Percentiles rank a stretch among this genome's conserved stretches.
Conservation (phyloP, 2,888 invertebrate genomes). For the Lacanobia oleracea region DNA sequence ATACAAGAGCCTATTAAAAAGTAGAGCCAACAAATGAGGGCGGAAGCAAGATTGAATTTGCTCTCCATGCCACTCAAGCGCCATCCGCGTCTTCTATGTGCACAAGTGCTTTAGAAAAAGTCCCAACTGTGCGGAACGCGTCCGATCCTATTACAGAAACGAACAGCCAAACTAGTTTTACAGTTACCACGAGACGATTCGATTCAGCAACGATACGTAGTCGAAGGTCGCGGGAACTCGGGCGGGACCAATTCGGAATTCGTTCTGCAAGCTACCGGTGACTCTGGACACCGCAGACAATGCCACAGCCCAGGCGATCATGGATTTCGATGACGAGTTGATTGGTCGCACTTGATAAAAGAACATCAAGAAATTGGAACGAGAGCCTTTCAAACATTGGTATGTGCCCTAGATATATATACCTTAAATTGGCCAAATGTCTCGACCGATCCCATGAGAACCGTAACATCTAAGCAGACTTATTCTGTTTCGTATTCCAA, state of each 20-base stretch:
- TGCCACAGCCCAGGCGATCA: conserved; percentile 48
- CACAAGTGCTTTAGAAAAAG: conserved; percentile 77
- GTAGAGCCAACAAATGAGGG: conserved; percentile 63
- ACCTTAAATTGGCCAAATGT: conserved; percentile 13
- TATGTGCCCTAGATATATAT: conserved; percentile 1
- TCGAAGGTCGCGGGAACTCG: conserved; percentile 86
- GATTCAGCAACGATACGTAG: conserved; percentile 84
- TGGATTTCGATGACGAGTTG: conserved; percentile 55
- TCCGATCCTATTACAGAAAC: conserved; percentile 84
- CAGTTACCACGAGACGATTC: conserved; percentile 83
- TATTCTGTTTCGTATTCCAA: conserved; percentile 54
- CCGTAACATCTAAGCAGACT: conserved; percentile 38
- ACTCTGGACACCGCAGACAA: conserved; percentile 53
- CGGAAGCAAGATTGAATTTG: conserved; percentile 70
- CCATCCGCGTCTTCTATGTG: conserved; percentile 60
- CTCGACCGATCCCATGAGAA: conserved; percentile 48
- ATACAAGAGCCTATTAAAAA: conserved; percentile 6
- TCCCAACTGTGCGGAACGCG: conserved; percentile 74
- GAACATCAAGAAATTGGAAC: conserved; percentile 15
- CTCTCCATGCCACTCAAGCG: conserved; percentile 61
- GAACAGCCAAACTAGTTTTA: conserved; percentile 87
- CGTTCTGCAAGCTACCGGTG: conserved; percentile 74
- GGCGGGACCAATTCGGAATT: conserved; percentile 82
- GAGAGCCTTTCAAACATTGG: neutral
- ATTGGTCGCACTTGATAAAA: conserved; percentile 61